A percentile compares a stretch with the other conserved stretches of the same genome.
phyloP scores from a whole-genome alignment of 1,140 invertebrate species.

The Magallana ariakensis region DNA sequence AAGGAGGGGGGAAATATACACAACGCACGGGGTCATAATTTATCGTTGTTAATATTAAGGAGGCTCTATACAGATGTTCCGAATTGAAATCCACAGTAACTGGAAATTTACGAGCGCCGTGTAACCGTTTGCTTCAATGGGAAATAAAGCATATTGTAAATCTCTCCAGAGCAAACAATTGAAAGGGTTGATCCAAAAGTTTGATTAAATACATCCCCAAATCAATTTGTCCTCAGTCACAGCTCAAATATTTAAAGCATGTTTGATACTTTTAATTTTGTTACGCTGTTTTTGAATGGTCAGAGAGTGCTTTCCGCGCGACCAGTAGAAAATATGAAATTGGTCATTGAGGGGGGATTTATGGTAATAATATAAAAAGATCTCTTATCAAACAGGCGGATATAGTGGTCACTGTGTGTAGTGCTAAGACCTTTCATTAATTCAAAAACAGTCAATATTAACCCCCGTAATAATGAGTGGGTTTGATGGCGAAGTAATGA shows the following conservation, averaged over 20 bases:
- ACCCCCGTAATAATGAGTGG: too few species aligned
- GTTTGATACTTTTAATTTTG: background rate
- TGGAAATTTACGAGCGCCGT: background rate
- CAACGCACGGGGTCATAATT: background rate
- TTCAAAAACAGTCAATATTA: background rate
- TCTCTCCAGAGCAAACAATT: slow-evolving; percentile 13
- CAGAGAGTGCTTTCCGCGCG: background rate
- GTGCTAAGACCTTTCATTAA: background rate
- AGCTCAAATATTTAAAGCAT: background rate
- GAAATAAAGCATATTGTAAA: background rate
- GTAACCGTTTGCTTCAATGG: slow-evolving; percentile 16
- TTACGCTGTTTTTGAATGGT: background rate
- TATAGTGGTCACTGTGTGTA: background rate
- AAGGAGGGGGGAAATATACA: too few species aligned
- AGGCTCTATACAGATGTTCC: background rate
- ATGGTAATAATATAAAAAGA: background rate
- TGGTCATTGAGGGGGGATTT: background rate
- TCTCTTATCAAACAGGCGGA: background rate
- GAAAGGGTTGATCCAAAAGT: background rate
- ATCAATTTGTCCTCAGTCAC: background rate
- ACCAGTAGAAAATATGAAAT: background rate
- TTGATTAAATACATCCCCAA: background rate
- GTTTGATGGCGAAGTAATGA: background rate
- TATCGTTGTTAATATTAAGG: background rate
- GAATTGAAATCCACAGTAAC: background rate